Evolutionary conservation across 2,113 vertebrate genomes (phyloP).

Genomic region (Blennius ocellaris): DNA sequence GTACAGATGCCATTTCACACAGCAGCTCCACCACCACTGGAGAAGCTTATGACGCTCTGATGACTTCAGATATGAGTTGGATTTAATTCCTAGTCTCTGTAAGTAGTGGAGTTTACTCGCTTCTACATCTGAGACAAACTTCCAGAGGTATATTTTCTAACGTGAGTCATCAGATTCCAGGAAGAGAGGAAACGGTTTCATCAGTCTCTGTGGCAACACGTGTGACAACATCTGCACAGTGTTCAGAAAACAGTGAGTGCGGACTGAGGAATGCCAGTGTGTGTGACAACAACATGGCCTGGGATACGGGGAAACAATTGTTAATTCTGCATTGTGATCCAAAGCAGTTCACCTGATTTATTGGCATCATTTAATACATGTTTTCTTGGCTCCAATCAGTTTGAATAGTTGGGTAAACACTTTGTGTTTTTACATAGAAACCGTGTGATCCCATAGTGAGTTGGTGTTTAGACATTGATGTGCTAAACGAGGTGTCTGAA

Average conservation of each 20-base stretch:
- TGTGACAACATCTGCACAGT: constrained; percentile 53
- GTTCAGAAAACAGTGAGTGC: constrained; percentile 32
- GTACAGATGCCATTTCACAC: background rate
- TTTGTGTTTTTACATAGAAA: constrained; percentile 13
- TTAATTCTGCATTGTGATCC: constrained; percentile 3
- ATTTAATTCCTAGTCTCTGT: background rate
- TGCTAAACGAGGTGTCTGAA: background rate
- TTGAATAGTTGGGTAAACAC: background rate
- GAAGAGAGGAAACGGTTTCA: constrained; percentile 25
- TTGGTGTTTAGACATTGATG: constrained; percentile 9
- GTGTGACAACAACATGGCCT: background rate
- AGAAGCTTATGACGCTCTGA: background rate
- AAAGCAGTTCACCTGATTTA: background rate
- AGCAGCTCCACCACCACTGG: background rate
- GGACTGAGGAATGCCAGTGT: constrained; percentile 38
- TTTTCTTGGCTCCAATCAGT: background rate
- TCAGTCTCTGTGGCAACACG: constrained; percentile 43
- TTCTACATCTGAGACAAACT: background rate
- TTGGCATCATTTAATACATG: background rate
- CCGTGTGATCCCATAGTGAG: background rate
- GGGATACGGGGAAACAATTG: constrained; percentile 10
- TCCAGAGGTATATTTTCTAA: background rate
- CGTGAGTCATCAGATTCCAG: constrained; percentile 43
- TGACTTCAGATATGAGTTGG: background rate
- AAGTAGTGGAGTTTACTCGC: background rate